These are phyloP conservation scores for Acipenser oxyrinchus DNA, from an alignment of 2,797 vertebrate genomes.

Conservation along the genomic window DNA sequence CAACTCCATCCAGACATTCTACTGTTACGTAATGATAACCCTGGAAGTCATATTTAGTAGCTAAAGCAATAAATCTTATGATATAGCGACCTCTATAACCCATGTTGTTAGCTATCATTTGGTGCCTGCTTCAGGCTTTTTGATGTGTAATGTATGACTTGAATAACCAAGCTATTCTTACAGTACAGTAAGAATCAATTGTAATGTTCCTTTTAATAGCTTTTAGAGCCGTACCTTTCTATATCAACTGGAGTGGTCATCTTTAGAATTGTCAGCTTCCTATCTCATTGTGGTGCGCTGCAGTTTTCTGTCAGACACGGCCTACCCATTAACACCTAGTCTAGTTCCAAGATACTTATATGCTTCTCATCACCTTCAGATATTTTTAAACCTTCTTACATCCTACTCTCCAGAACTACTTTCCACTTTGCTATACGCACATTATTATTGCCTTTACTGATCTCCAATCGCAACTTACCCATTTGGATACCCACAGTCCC, in stretches of 20 bases:
- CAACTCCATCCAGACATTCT: too few relatives aligned
- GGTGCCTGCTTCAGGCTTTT: too few relatives aligned
- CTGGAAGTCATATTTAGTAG: too few relatives aligned
- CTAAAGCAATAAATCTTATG: too few relatives aligned
- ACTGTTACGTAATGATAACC: too few relatives aligned
- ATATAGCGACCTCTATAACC: too few relatives aligned
- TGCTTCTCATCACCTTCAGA: slow-evolving; percentile 27
- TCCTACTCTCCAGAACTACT: slow-evolving; percentile 22
- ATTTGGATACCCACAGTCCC: slow-evolving; percentile 21
- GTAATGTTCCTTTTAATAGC: neutral
- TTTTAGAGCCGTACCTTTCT: neutral
- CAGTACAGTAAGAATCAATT: too few relatives aligned
- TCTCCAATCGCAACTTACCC: slow-evolving; percentile 32
- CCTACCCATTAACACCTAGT: slow-evolving; percentile 24
- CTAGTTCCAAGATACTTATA: slow-evolving; percentile 24
- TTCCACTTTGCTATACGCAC: slow-evolving; percentile 27
- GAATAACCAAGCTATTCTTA: too few relatives aligned
- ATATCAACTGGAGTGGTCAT: slow-evolving; percentile 7
- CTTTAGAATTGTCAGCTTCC: slow-evolving; percentile 1
- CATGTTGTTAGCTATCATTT: too few relatives aligned
- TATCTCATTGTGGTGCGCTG: slow-evolving; percentile 11
- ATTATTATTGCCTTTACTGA: slow-evolving; percentile 33
- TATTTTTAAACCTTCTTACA: slow-evolving; percentile 30
- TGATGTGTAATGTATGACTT: too few relatives aligned
- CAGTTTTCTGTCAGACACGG: slow-evolving; percentile 23